These are phyloP conservation scores for Baronia brevicornis DNA, from an alignment of 2,888 invertebrate genomes.

Conservation along the genomic window DNA sequence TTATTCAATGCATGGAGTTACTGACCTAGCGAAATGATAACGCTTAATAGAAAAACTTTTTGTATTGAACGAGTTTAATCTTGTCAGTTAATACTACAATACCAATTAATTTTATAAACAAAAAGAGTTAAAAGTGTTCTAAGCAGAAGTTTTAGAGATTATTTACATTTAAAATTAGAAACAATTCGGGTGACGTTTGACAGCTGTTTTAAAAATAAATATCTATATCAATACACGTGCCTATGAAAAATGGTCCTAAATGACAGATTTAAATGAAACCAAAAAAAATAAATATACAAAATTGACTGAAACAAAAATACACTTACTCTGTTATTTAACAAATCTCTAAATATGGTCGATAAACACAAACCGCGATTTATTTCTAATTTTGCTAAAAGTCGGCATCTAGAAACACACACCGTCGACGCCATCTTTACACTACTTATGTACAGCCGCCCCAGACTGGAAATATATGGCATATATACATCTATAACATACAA, in stretches of 20 bases:
- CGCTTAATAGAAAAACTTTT: conserved; percentile 1
- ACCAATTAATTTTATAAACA: neutral
- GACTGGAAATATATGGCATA: conserved; percentile 16
- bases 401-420: conserved; percentile 77
- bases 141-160: neutral
- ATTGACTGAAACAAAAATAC: conserved; percentile 26
- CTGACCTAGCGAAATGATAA: neutral
- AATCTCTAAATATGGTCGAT: conserved; percentile 67
- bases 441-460: conserved; percentile 32
- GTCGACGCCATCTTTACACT: conserved; percentile 78
- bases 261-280: conserved; percentile 49
- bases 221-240: conserved; percentile 47
- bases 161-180: conserved; percentile 22
- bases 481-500: conserved; percentile 23
- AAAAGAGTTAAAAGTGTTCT: neutral
- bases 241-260: conserved; percentile 39
- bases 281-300: conserved; percentile 23
- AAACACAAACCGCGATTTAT: conserved; percentile 76
- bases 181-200: conserved; percentile 51
- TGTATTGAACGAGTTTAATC: neutral
- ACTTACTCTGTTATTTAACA: conserved; percentile 69
- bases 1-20: neutral
- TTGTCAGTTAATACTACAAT: too few relatives aligned
- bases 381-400: conserved; percentile 77
- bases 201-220: conserved; percentile 43